A percentile compares a stretch with the other conserved stretches of the same genome.
These are phyloP conservation scores for Tachysurus fulvidraco DNA, from an alignment of 2,113 vertebrate genomes.

Conservation along the genomic window DNA sequence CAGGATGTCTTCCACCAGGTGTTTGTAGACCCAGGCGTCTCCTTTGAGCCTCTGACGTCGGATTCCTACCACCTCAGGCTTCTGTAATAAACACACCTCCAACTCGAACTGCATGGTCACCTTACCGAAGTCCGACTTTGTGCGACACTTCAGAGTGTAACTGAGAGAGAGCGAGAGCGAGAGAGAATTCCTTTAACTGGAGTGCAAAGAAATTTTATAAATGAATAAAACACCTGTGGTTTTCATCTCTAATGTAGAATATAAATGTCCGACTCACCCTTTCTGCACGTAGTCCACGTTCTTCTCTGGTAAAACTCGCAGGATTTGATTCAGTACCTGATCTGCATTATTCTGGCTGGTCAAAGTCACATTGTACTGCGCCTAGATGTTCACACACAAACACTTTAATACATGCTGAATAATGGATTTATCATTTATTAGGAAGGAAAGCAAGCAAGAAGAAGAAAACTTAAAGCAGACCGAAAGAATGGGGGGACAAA, in stretches of 20 bases:
- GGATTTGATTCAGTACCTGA: conserved; percentile 85
- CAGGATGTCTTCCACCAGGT: conserved; percentile 89
- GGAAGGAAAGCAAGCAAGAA: background rate
- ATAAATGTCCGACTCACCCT: conserved; percentile 75
- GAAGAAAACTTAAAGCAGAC: background rate
- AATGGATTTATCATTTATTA: background rate
- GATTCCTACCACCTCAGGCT: conserved; percentile 81
- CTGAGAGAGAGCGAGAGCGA: conserved; percentile 62
- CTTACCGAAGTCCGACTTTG: conserved; percentile 85
- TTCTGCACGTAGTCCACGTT: conserved; percentile 87
- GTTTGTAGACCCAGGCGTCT: conserved; percentile 95
- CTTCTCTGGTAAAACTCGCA: conserved; percentile 80
- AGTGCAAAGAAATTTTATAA: background rate
- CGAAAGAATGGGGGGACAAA: background rate
- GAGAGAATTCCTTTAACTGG: background rate
- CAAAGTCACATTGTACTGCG: conserved; percentile 89
- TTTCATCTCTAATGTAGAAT: background rate
- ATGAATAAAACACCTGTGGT: background rate
- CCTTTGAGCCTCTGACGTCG: conserved; percentile 88
- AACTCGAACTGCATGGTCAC: conserved; percentile 90
- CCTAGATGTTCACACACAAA: conserved; percentile 64
- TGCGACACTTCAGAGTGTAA: conserved; percentile 89
- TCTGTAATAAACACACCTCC: conserved; percentile 88
- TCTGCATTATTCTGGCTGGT: conserved; percentile 85
- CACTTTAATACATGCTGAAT: background rate